A percentile compares a stretch with the other conserved stretches of the same genome.
Evolutionary conservation across 2,113 vertebrate genomes (phyloP).

Genomic region (Rhea pennata): DNA sequence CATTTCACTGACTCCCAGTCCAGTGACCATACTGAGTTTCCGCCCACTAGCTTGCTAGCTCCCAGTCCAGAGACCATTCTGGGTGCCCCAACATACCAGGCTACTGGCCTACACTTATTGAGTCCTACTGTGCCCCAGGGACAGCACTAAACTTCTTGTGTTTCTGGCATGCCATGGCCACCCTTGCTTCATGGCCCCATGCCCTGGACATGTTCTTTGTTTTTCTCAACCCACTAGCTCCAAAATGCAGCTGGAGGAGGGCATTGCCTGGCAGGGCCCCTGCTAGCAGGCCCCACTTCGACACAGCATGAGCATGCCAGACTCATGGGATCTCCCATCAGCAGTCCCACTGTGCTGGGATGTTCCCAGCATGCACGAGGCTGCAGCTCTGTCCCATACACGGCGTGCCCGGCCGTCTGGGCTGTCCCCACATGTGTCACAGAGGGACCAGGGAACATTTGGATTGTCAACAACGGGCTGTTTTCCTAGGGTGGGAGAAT

Average conservation of each 20-base stretch:
- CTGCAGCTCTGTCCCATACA: not conserved
- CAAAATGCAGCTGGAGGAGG: not conserved
- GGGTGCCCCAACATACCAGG: not conserved
- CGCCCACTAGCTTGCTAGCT: not conserved
- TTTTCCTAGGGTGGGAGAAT: not conserved
- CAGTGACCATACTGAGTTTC: too few relatives aligned
- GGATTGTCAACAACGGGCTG: constrained; percentile 1
- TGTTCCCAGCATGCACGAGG: accelerated
- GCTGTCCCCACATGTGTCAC: not conserved
- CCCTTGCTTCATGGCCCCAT: not conserved
- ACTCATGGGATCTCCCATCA: accelerated
- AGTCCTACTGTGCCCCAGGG: not conserved
- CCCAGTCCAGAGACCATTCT: not conserved
- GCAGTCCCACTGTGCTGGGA: accelerated
- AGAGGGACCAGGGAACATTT: accelerated
- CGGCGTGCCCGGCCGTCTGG: accelerated
- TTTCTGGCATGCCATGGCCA: not conserved
- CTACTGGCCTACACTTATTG: accelerated
- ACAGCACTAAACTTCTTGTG: not conserved
- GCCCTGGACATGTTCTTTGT: not conserved
- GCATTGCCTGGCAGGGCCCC: not conserved
- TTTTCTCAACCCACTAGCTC: not conserved
- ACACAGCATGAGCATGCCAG: too few relatives aligned
- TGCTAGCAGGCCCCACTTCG: not conserved
- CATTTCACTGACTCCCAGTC: not conserved